Evolutionary conservation across 2,888 invertebrate genomes (phyloP).

Genomic region (Coenonympha arcania): DNA sequence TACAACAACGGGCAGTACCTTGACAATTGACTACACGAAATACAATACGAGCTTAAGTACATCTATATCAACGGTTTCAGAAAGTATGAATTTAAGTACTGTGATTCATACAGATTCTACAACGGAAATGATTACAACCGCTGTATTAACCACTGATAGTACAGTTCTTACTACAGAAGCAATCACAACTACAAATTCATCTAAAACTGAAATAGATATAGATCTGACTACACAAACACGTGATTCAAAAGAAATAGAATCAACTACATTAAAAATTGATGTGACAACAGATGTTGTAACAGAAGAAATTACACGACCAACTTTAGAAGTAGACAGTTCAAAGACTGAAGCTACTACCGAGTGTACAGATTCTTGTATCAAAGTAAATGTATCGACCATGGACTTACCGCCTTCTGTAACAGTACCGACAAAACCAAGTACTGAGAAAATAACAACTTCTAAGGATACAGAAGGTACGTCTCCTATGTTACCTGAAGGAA

Average conservation of each 20-base stretch:
- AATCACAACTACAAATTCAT: conserved; percentile 3
- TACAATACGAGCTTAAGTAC: conserved; percentile 27
- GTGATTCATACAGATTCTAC: conserved; percentile 23
- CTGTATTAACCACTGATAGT: conserved; percentile 27
- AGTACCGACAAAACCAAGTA: conserved; percentile 3
- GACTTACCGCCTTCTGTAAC: conserved; percentile 14
- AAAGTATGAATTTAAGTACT: conserved; percentile 25
- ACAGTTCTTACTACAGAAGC: conserved; percentile 23
- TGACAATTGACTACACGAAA: conserved; percentile 28
- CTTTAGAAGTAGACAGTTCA: conserved; percentile 39
- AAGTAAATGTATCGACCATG: conserved; percentile 17
- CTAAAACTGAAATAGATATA: neutral
- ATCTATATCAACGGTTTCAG: conserved; percentile 26
- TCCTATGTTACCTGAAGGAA: conserved; percentile 27
- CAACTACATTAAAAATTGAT: conserved; percentile 33
- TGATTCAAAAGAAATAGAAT: conserved; percentile 23
- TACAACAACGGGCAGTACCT: conserved; percentile 21
- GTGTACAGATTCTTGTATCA: conserved; percentile 36
- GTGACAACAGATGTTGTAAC: conserved; percentile 31
- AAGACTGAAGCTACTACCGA: conserved; percentile 43
- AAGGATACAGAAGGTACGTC: conserved; percentile 28
- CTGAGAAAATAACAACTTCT: conserved; percentile 15
- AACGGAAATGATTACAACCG: conserved; percentile 24
- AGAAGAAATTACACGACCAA: conserved; percentile 39
- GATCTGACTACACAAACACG: conserved; percentile 6